These are phyloP conservation scores for Tachina grossa DNA, from an alignment of 2,888 invertebrate species.

Conservation along the genomic window DNA sequence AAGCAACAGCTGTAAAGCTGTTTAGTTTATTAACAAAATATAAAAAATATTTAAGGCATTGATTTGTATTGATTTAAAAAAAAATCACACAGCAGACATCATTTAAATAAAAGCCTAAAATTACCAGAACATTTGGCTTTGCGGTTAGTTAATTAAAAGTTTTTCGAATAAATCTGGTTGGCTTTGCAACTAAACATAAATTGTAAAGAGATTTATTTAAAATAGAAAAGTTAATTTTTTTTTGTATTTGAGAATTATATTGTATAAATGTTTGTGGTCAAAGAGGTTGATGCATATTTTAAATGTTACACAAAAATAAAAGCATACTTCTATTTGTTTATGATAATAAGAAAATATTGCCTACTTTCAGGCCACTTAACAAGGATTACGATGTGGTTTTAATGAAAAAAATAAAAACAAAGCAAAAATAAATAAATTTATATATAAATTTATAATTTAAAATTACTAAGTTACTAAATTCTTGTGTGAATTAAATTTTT, in stretches of 20 bases:
- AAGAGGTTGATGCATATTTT: background rate
- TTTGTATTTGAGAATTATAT: background rate
- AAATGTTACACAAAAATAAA: background rate
- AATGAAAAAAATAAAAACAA: no score
- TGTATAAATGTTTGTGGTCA: constrained; percentile 8
- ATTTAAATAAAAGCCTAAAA: constrained; percentile 9
- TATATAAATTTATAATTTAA: background rate
- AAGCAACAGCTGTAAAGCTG: constrained; percentile 7
- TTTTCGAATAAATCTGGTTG: background rate
- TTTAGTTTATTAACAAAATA: no score
- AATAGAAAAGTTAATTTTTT: background rate
- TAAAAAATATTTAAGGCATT: background rate
- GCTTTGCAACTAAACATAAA: background rate
- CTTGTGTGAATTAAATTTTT: no score
- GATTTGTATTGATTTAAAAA: background rate
- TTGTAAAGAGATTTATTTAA: constrained; percentile 4
- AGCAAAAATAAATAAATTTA: background rate
- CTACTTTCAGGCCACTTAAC: background rate
- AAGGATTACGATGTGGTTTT: constrained; percentile 1
- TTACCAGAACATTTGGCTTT: constrained; percentile 38
- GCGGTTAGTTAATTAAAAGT: constrained; percentile 34
- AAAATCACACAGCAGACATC: background rate
- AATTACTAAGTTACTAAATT: no score
- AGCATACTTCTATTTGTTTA: background rate
- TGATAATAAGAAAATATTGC: background rate